Evolutionary conservation across 2,797 vertebrate genomes (phyloP).

Genomic region (Parauchenoglanis punctatus): DNA sequence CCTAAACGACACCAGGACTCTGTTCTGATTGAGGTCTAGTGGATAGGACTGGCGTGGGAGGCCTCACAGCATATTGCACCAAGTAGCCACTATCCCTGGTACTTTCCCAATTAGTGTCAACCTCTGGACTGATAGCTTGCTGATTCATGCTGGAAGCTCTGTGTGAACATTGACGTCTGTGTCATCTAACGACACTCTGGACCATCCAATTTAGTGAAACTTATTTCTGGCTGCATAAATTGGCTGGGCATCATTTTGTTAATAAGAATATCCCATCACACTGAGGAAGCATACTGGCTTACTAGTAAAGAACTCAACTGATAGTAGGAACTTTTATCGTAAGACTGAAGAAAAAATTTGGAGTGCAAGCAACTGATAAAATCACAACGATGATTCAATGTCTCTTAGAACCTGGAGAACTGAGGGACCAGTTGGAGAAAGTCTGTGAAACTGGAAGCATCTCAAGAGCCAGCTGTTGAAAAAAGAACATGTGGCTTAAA

Average conservation of each 20-base stretch:
- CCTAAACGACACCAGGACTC: slow-evolving; percentile 90
- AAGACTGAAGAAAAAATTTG: neutral
- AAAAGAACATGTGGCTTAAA: neutral
- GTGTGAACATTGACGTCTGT: slow-evolving; percentile 19
- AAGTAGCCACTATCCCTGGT: slow-evolving; percentile 42
- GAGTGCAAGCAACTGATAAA: slow-evolving; percentile 1
- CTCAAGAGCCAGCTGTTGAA: neutral
- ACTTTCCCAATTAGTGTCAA: slow-evolving; percentile 44
- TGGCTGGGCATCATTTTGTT: slow-evolving; percentile 28
- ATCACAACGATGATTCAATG: neutral
- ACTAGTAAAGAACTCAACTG: slow-evolving; percentile 10
- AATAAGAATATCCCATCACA: slow-evolving; percentile 13
- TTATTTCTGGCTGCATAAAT: slow-evolving; percentile 27
- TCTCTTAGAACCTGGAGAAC: slow-evolving; percentile 7
- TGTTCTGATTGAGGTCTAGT: slow-evolving; percentile 90
- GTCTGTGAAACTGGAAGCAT: neutral
- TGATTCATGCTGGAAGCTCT: slow-evolving; percentile 31
- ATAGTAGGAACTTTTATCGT: neutral
- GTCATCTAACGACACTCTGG: slow-evolving; percentile 14
- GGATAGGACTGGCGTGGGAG: slow-evolving; percentile 4
- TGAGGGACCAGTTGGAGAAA: neutral
- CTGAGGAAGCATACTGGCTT: slow-evolving; percentile 30
- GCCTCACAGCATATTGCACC: slow-evolving; percentile 27
- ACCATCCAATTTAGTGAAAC: neutral
- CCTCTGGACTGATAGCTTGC: slow-evolving; percentile 27